phyloP scores from a whole-genome alignment of 2,797 vertebrate genomes.

The Melanotaenia boesemani region DNA sequence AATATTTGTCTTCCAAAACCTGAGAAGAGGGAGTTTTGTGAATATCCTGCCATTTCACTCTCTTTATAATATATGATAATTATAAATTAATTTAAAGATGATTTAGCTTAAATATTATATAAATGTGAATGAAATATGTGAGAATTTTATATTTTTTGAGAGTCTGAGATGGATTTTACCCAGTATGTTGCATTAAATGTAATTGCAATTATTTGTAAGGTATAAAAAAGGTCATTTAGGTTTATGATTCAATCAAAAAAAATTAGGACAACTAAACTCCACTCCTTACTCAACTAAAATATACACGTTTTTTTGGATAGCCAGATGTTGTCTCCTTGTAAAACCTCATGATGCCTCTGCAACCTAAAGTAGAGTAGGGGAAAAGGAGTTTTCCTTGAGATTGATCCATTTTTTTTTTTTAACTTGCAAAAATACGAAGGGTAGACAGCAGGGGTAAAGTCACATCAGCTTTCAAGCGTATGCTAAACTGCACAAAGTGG shows the following conservation, averaged over 20 bases:
- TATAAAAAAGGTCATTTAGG: neutral
- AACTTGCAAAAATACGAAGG: slow-evolving; percentile 48
- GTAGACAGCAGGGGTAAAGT: slow-evolving; percentile 39
- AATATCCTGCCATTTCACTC: slow-evolving; percentile 13
- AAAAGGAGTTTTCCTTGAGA: slow-evolving; percentile 45
- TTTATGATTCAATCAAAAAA: neutral
- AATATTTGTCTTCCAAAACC: slow-evolving; percentile 16
- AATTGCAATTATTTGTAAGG: neutral
- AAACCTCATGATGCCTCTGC: slow-evolving; percentile 46
- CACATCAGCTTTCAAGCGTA: slow-evolving; percentile 50
- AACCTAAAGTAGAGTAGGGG: slow-evolving; percentile 53
- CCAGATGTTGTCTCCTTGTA: slow-evolving; percentile 45
- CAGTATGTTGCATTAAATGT: neutral
- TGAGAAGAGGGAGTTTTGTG: slow-evolving; percentile 4
- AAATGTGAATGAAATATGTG: slow-evolving; percentile 16
- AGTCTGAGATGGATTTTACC: neutral
- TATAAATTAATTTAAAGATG: slow-evolving; percentile 35
- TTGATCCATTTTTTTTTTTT: slow-evolving; percentile 48
- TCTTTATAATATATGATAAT: slow-evolving; percentile 17
- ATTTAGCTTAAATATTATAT: slow-evolving; percentile 29
- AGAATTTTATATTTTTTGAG: slow-evolving; percentile 2
- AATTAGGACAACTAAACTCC: neutral
- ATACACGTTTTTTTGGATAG: slow-evolving; percentile 24
- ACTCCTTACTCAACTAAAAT: slow-evolving; percentile 1
- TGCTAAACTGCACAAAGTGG: slow-evolving; percentile 56